Conservation (phyloP, 2,888 invertebrate species). For the Drosophila antonietae region DNA sequence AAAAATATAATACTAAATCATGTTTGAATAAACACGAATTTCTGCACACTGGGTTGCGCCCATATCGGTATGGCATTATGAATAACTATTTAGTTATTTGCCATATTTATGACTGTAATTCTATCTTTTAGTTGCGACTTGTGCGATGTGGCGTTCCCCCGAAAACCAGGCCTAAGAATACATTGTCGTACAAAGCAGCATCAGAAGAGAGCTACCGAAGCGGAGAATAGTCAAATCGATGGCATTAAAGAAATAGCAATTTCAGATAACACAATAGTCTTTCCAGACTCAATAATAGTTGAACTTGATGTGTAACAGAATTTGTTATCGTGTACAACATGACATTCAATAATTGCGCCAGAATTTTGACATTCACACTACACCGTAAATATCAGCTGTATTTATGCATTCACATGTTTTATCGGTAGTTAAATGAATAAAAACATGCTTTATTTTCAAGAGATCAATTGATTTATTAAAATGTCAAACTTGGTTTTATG, state of each 20-base stretch:
- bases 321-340: not conserved
- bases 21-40: conserved; percentile 76
- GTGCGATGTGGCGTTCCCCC: conserved; percentile 50
- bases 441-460: not conserved
- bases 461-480: not conserved
- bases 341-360: not conserved
- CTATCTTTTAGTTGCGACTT: conserved; percentile 44
- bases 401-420: conserved; percentile 16
- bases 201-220: conserved; percentile 44
- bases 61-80: conserved; percentile 40
- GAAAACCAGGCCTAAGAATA: conserved; percentile 44
- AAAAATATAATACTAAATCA: conserved; percentile 79
- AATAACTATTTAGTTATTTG: not conserved
- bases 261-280: conserved; percentile 14
- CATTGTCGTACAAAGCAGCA: conserved; percentile 65
- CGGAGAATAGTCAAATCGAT: conserved; percentile 26
- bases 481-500: conserved; percentile 31
- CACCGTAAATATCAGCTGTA: conserved; percentile 29
- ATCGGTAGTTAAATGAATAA: not conserved
- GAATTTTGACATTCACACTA: conserved; percentile 19
- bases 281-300: conserved; percentile 37
- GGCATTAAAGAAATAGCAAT: conserved; percentile 9
- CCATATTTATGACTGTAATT: not conserved
- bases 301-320: conserved; percentile 33
- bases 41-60: conserved; percentile 50